A percentile compares a stretch with the other conserved stretches of the same genome.
Evolutionary conservation across 2,888 invertebrate genomes (phyloP).

Genomic region (Perithous albicinctus): DNA sequence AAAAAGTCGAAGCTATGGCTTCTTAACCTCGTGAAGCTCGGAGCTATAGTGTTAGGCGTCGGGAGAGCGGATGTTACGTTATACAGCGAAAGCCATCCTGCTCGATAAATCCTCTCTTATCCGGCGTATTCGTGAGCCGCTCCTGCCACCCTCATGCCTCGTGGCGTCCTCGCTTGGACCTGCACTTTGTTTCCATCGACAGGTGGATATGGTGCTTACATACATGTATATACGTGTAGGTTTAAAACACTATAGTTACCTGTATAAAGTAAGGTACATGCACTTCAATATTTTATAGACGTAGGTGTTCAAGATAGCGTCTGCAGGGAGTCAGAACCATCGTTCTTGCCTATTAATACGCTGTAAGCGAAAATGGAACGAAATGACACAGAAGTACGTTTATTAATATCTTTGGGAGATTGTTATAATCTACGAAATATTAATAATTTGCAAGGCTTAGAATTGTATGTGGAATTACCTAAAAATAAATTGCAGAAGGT

Average conservation of each 20-base stretch:
- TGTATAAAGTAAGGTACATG: background rate
- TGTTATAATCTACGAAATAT: too few relatives aligned
- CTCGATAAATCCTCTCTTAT: slow-evolving; percentile 68
- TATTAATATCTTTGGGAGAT: background rate
- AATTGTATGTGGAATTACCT: too few relatives aligned
- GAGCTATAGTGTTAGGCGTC: slow-evolving; percentile 26
- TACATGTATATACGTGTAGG: background rate
- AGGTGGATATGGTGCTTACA: slow-evolving; percentile 29
- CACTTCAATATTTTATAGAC: slow-evolving; percentile 20
- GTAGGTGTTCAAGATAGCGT: slow-evolving; percentile 31
- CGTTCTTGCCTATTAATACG: background rate
- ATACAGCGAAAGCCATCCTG: slow-evolving; percentile 55
- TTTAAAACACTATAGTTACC: slow-evolving; percentile 11
- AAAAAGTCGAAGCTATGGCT: slow-evolving; percentile 34
- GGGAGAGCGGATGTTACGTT: slow-evolving; percentile 51
- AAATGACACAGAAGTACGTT: background rate
- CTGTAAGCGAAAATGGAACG: background rate
- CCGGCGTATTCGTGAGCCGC: slow-evolving; percentile 59
- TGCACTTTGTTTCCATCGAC: slow-evolving; percentile 63
- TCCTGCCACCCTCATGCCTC: slow-evolving; percentile 16
- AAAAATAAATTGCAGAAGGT: too few relatives aligned
- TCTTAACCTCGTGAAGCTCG: slow-evolving; percentile 43
- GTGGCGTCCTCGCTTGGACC: slow-evolving; percentile 34
- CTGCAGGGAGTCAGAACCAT: slow-evolving; percentile 31
- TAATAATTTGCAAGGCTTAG: too few relatives aligned